Conservation (phyloP, 2,113 vertebrate genomes). For the Regulus satrapa region DNA sequence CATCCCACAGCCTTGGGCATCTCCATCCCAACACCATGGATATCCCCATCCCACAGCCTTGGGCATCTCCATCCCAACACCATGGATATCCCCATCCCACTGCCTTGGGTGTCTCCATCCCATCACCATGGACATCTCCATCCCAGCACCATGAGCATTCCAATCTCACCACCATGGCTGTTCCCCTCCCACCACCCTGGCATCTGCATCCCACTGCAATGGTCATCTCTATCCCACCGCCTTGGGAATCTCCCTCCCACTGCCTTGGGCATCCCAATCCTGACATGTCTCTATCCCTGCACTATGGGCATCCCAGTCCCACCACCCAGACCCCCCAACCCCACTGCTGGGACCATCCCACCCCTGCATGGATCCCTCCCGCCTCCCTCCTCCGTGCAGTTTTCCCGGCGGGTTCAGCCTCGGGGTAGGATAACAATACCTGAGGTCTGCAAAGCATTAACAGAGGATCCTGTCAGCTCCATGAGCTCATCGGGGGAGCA, state of each 20-base stretch:
- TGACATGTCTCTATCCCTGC: background rate
- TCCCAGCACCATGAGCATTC: background rate
- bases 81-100: no score
- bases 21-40: background rate
- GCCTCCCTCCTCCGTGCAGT: conserved; percentile 39
- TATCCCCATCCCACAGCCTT: rapidly evolving
- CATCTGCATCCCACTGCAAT: no score
- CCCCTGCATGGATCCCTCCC: background rate
- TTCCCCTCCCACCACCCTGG: background rate
- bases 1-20: background rate
- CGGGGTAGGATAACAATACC: conserved; percentile 67
- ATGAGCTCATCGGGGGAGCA: conserved; percentile 69
- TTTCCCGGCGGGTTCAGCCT: conserved; percentile 69
- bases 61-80: background rate
- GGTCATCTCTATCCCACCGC: background rate
- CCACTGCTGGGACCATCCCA: background rate
- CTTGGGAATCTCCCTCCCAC: rapidly evolving
- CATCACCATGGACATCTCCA: background rate
- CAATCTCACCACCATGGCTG: no score
- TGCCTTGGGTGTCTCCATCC: no score
- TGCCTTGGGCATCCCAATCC: rapidly evolving
- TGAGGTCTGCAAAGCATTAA: conserved; percentile 73
- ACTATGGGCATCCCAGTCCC: rapidly evolving
- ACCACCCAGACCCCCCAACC: rapidly evolving
- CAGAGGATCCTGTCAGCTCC: conserved; percentile 70